phyloP scores from a whole-genome alignment of 2,797 vertebrate genomes.

The Helostoma temminkii region DNA sequence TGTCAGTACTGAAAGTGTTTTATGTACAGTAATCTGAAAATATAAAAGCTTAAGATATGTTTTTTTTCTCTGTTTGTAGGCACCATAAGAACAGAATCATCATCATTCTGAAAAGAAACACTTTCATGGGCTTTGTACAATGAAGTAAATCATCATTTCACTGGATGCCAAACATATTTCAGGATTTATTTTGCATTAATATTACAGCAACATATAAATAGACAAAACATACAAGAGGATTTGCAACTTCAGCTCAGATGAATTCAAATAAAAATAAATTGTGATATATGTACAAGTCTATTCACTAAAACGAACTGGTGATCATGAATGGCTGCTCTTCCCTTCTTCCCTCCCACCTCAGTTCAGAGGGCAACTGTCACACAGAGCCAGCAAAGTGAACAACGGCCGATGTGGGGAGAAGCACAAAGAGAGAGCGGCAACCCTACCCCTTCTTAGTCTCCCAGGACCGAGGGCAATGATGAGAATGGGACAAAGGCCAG shows the following conservation, averaged over 20 bases:
- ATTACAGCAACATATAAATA: conserved; percentile 29
- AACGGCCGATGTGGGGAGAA: conserved; percentile 48
- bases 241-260: conserved; percentile 16
- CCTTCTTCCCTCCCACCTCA: conserved; percentile 33
- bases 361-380: conserved; percentile 57
- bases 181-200: conserved; percentile 9
- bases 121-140: neutral
- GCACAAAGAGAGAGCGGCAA: conserved; percentile 63
- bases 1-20: neutral
- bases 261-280: conserved; percentile 6
- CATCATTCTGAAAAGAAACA: too few relatives aligned
- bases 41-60: neutral
- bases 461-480: conserved; percentile 50
- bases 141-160: neutral
- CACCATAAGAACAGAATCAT: too few relatives aligned
- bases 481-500: conserved; percentile 57
- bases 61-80: neutral
- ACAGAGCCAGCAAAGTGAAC: conserved; percentile 66
- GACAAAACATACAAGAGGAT: conserved; percentile 6
- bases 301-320: conserved; percentile 26
- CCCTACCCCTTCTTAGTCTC: conserved; percentile 58
- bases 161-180: neutral
- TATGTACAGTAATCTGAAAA: neutral
- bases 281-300: conserved; percentile 1
- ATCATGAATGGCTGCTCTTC: conserved; percentile 26